A percentile compares a stretch with the other conserved stretches of the same genome.
Evolutionary conservation across 2,888 invertebrate genomes (phyloP).

Genomic region (Seira ritae): DNA sequence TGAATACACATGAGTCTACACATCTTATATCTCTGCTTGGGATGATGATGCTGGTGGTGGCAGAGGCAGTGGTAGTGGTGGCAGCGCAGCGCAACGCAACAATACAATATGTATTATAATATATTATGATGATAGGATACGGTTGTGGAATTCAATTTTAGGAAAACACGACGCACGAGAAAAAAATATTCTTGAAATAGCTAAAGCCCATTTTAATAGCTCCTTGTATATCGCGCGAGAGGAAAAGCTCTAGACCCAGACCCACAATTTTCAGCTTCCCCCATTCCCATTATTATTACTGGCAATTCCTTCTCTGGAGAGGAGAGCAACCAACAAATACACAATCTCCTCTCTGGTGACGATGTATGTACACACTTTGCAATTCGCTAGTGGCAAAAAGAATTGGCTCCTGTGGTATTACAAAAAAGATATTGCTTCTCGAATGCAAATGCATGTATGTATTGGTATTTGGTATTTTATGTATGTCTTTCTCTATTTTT

Average conservation of each 20-base stretch:
- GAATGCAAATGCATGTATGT: no score
- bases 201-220: constrained; percentile 45
- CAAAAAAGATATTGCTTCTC: no score
- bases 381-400: no score
- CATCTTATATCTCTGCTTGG: neutral
- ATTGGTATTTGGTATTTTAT: no score
- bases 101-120: constrained; percentile 35
- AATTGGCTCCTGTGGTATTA: no score
- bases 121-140: constrained; percentile 44
- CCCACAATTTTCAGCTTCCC: no score
- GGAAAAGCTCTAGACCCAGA: no score
- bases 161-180: constrained; percentile 30
- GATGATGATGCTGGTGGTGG: neutral
- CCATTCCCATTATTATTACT: neutral
- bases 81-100: neutral
- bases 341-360: neutral
- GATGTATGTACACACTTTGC: no score
- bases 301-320: neutral
- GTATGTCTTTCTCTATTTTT: no score
- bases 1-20: constrained; percentile 22
- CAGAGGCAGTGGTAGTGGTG: neutral
- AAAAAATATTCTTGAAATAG: neutral
- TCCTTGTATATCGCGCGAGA: neutral
- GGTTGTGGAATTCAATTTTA: constrained; percentile 51
- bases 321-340: no score